These are phyloP conservation scores for Saimiri boliviensis DNA, from an alignment of 2,113 vertebrate species.

Conservation along the genomic window DNA sequence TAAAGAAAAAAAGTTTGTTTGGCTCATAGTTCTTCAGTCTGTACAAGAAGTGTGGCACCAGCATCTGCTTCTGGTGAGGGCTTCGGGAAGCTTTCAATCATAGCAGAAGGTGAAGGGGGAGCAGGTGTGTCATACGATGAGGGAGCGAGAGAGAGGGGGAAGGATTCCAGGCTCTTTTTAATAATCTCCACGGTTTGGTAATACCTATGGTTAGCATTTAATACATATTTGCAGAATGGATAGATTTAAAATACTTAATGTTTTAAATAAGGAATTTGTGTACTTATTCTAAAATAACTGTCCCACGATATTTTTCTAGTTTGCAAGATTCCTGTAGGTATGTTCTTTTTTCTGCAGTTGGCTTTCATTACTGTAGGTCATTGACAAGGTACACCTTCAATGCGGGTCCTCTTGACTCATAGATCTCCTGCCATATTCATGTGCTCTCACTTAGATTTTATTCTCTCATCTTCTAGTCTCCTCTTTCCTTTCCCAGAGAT, in stretches of 20 bases:
- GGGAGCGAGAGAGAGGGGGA: no score
- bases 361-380: not conserved
- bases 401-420: not conserved
- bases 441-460: not conserved
- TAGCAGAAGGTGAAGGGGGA: no score
- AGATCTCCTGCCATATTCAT: not conserved
- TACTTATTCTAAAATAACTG: not conserved
- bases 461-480: not conserved
- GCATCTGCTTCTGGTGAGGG: no score
- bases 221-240: not conserved
- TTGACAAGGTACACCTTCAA: not conserved
- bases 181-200: not conserved
- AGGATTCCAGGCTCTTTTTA: no score
- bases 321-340: not conserved
- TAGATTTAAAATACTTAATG: not conserved
- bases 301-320: not conserved
- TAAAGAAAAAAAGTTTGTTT: no score
- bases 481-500: not conserved
- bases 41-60: no score
- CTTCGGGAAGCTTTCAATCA: no score
- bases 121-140: no score
- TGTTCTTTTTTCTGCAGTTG: not conserved
- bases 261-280: conserved; percentile 17
- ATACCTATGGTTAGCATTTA: not conserved
- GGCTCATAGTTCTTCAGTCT: no score